Conservation (phyloP, 1,140 invertebrate species). For the Bradysia coprophila region DNA sequence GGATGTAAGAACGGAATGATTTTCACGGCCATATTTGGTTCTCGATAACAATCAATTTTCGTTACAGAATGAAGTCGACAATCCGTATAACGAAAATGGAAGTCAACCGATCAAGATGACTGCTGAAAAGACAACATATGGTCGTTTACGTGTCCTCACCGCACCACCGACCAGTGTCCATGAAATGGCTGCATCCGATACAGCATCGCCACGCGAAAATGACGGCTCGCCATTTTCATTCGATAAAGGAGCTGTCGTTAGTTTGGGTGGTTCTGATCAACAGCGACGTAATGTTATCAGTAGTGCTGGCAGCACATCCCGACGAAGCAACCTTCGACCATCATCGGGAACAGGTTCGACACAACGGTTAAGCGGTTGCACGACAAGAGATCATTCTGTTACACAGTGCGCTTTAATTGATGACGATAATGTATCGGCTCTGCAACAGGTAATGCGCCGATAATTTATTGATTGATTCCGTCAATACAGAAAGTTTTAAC, state of each 20-base stretch:
- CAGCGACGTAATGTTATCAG: not conserved
- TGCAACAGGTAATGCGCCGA: slow-evolving; percentile 64
- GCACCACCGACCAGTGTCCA: slow-evolving; percentile 35
- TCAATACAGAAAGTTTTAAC: too few species aligned
- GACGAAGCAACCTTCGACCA: slow-evolving; percentile 14
- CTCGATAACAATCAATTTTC: too few species aligned
- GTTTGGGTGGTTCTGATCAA: not conserved
- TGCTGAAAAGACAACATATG: slow-evolving; percentile 28
- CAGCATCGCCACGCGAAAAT: slow-evolving; percentile 4
- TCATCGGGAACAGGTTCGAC: slow-evolving; percentile 24
- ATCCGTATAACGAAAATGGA: slow-evolving; percentile 2
- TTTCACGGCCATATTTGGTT: not conserved
- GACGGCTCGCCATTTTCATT: slow-evolving; percentile 4
- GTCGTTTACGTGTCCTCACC: slow-evolving; percentile 36
- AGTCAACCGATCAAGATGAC: not conserved
- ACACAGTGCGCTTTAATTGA: slow-evolving; percentile 85
- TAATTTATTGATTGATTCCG: too few species aligned
- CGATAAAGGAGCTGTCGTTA: too few species aligned
- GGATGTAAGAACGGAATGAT: slow-evolving; percentile 2
- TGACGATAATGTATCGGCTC: slow-evolving; percentile 75
- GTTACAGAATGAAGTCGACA: too few species aligned
- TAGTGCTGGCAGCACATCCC: slow-evolving; percentile 5
- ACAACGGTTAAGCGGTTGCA: slow-evolving; percentile 22
- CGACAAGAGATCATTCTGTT: slow-evolving; percentile 31
- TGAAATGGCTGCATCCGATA: slow-evolving; percentile 16